Base-by-base conservation (phyloP, 2,888 invertebrate species). In the Bellardia pandia region DNA sequence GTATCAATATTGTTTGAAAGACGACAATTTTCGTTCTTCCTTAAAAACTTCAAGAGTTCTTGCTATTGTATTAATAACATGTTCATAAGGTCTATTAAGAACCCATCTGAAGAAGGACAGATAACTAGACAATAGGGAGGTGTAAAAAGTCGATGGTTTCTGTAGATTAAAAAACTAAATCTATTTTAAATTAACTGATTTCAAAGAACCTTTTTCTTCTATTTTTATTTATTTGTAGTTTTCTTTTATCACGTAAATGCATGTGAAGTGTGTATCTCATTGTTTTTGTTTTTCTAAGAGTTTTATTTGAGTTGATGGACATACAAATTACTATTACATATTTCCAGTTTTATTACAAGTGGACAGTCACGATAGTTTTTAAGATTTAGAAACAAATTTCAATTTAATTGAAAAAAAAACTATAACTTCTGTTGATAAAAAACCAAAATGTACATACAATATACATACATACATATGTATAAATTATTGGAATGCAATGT, bases 1-100 rank as follows among this genome's bases (percentile, higher is more conserved):
- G 68, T 79, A 74, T 85, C 68, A 74, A 78, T 78, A 68, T 78
- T 77, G 81, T 86, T 89, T 77, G 82, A 86, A 86, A 85, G 80
- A 88, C 79, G 85, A 88, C 64, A 86, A 86, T 74, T 79, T 78
- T 78, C 69, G 75, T 51, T 56, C 58, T 78, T 51, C 77, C 3
- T 69, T 40, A 5, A 37, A 42, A 60, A 72, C 42, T 66, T 2
- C 33, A 9, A 23, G 11, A 66, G 11, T 23, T 13, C 58, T 62
- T 23, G 16, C 58, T 53, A 37, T 33, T 60, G 48, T 23, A 42
- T 14, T 71, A 48, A 42, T 33, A 79, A 40, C 51, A 48, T 51
- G 76, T 69, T 69, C 9, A 33, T 74, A 71, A 64, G 53, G n/a
- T 56, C 69, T 62, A n/a, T 68, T 37, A 56, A 69, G 45, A 68